Evolutionary conservation across 2,797 vertebrate genomes (phyloP), one percentile per base, ranked within the genome.

Genomic region (Scolopax rusticola): DNA sequence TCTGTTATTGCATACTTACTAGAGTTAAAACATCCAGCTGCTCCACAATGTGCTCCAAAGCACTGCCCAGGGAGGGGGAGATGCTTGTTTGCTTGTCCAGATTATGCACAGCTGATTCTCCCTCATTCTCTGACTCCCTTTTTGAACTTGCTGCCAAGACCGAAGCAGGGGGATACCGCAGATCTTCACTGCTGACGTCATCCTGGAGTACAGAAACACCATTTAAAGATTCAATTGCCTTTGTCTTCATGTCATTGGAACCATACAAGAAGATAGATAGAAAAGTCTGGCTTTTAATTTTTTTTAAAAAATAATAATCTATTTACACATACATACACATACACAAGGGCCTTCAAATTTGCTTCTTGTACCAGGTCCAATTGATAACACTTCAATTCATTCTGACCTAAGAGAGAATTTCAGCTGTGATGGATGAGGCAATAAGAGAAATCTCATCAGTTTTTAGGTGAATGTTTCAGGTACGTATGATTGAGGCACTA

Each of bases 21-120:
- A 99, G 98, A 16, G 99, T 99, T 97, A 99, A 97, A 83, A 99
- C 95, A 51, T 98, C 98, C 93, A 99, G 97, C 94, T 99, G 99
- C 7, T 98, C 98, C 87, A 99, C 98, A 30, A 99, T 99, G 67
- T 98, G 98, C 82, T 97, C 98, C 94, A 99, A 96, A 6, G 98
- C 98, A 1, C 96, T 97, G 20, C 97, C 96, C 95, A 99, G 67
- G 23, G 98, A 93, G 1, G 96, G 86, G 0, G 98, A 98, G 69
- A 97, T 84, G 75, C 95, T 95, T 3, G 92, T 96, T 53, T 96
- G 95, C 28, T 97, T 98, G 28, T 98, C 97, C 40, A 74, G 61
- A 12, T 96, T 90, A 47, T 27, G 83, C 7, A 73, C 88, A 60
- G 65, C 57, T 60, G 96, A 51, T n/a, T 82, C 30, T 2, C 47